Conservation (phyloP, 2,113 vertebrate species). For the Electrona antarctica region DNA sequence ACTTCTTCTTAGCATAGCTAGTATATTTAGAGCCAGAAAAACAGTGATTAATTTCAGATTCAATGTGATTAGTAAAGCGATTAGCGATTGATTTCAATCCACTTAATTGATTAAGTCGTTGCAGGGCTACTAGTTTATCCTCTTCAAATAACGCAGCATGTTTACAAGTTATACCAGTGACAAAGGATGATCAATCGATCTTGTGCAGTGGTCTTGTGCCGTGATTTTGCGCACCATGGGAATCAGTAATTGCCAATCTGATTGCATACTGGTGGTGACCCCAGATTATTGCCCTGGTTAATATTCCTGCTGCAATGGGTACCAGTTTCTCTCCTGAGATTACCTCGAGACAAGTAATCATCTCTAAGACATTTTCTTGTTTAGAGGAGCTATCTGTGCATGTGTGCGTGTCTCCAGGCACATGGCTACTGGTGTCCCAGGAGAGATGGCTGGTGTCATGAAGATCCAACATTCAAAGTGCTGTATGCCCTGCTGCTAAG, state of each 20-base stretch:
- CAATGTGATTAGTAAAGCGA: too few species aligned
- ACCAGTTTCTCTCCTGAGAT: conserved; percentile 17
- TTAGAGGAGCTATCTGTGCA: background rate
- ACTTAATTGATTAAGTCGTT: too few species aligned
- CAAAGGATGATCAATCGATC: too few species aligned
- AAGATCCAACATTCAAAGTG: conserved; percentile 29
- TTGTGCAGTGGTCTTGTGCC: too few species aligned
- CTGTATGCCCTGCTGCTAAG: conserved; percentile 45
- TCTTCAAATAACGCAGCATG: too few species aligned
- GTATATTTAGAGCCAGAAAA: too few species aligned
- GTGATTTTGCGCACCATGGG: too few species aligned
- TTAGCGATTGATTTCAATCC: too few species aligned
- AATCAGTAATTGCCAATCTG: background rate
- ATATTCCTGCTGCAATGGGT: conserved; percentile 7
- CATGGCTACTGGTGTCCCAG: conserved; percentile 44
- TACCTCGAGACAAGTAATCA: background rate
- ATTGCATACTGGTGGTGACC: conserved; percentile 12
- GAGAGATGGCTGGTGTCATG: conserved; percentile 33
- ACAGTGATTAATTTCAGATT: too few species aligned
- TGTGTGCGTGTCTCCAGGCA: conserved; percentile 29
- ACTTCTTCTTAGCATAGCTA: too few species aligned
- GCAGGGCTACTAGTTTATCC: too few species aligned
- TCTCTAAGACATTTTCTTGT: background rate
- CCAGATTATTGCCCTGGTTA: background rate
- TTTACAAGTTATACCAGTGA: too few species aligned